Percentiles rank a stretch among this genome's conserved stretches.
These are phyloP conservation scores for Branchinecta sandiegonensis DNA, from an alignment of 2,888 invertebrate genomes.

Conservation along the genomic window DNA sequence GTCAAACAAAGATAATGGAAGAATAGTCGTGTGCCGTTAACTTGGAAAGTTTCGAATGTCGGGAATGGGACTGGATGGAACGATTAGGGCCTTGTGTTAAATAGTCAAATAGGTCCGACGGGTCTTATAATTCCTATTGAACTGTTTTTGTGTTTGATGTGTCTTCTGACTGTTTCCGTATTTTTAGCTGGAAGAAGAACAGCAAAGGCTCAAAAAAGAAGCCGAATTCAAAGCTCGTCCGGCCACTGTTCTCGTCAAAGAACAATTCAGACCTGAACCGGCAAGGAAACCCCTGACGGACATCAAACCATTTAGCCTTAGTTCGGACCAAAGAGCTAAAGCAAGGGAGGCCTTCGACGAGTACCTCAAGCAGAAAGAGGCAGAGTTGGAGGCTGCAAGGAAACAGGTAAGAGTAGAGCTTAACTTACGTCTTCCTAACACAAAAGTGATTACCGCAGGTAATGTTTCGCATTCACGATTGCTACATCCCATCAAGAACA, in stretches of 20 bases:
- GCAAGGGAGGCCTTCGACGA: neutral
- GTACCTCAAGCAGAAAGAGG: neutral
- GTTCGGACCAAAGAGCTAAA: constrained; percentile 1
- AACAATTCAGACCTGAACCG: neutral
- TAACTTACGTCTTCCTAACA: no score
- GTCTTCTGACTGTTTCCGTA: neutral
- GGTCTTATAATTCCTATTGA: no score
- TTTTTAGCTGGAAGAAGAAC: constrained; percentile 3
- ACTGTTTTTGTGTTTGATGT: neutral
- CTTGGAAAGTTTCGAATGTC: no score
- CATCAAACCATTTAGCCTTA: neutral
- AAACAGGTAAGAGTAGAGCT: neutral
- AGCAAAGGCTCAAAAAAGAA: neutral
- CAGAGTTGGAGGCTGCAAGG: neutral
- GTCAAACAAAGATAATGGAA: no score
- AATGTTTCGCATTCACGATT: no score
- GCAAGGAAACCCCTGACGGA: neutral
- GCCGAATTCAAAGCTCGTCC: neutral
- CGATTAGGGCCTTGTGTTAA: no score
- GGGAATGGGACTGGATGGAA: no score
- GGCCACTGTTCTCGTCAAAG: neutral
- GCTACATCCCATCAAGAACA: no score
- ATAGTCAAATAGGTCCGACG: no score
- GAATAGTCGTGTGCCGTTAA: no score
- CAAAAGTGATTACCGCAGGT: no score